Base-by-base conservation (phyloP, 2,888 invertebrate species). In the Drosophila siamana region DNA sequence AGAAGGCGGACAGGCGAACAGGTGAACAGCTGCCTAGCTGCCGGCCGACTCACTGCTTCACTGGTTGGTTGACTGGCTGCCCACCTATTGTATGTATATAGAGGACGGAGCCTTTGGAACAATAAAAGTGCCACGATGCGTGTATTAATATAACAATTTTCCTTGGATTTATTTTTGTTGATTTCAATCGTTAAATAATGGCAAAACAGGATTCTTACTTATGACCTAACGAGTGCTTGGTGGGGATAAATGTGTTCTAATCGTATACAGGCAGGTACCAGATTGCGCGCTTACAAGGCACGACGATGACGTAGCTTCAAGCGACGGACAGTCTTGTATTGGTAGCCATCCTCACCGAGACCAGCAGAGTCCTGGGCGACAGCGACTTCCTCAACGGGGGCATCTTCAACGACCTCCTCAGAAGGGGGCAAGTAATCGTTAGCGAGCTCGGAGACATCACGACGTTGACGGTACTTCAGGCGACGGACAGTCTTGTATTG, bases 131-230 rank as follows among this genome's bases (percentile, higher is more conserved):
- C 65, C 50, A 63, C 47, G 54, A 57, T 47, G 47, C 61, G 68
- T 73, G 72, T 80, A 74, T 74, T 74, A 76, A 69, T 73, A 74
- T 83, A 85, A 85, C 88, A 86, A 83, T 80, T 86, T 86, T 71
- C 46, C 69, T 77, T 75, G 87, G 71, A 81, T 86, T 85, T 84
- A 86, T 88, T 84, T 55, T 86, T 72, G 79, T 77, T 73, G 85
- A 86, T 78, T 88, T 86, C 86, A 69, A 84, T 86, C 77, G 79
- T 69, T 79, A 74, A 88, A 86, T 84, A 86, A 85, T 86, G 81
- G 81, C 77, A 74, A 88, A 69, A 70, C 47, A 78, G 61, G 60
- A 67, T 64, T 61, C 43, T 75, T 71, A 69, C 85, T 86, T 88
- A 86, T 13, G 26, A 66, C 74, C 79, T 86, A 54, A 86, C 24